Conservation (phyloP, 2,797 vertebrate species). For the Pithecia hirsuta region DNA sequence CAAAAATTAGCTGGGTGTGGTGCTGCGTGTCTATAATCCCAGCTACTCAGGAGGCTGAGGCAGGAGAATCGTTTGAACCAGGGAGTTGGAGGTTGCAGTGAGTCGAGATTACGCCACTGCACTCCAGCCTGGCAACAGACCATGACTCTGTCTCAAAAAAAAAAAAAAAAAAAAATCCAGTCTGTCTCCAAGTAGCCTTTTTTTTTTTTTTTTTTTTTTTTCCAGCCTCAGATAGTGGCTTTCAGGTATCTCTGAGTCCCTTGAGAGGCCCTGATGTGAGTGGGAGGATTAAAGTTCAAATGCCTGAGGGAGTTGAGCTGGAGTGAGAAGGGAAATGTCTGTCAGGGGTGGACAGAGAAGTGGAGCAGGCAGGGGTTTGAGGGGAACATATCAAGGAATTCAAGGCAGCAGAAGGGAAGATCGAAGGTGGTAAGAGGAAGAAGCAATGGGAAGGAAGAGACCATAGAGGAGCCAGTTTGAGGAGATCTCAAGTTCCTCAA, state of each 20-base stretch:
- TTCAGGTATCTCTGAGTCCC: not conserved
- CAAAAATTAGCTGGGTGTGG: too few species aligned
- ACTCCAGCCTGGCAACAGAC: too few species aligned
- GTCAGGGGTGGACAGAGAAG: not conserved
- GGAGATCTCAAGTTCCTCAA: not conserved
- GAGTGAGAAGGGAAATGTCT: not conserved
- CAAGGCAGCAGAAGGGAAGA: not conserved
- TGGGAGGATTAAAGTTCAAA: not conserved
- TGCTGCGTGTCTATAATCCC: too few species aligned
- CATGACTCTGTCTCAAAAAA: too few species aligned
- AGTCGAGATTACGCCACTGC: too few species aligned
- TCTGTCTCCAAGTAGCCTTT: not conserved
- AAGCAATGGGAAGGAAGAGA: not conserved
- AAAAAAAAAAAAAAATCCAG: not conserved
- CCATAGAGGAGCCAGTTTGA: not conserved
- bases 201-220: not conserved
- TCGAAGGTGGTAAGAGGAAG: not conserved
- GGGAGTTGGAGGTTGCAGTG: too few species aligned
- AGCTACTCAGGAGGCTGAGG: too few species aligned
- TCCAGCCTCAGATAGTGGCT: not conserved
- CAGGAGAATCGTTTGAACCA: too few species aligned
- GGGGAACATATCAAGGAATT: not conserved
- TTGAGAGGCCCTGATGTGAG: not conserved
- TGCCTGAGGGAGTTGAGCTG: not conserved
- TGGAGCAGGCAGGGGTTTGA: not conserved